Evolutionary conservation across 2,888 invertebrate species (phyloP).

Genomic region (Cheilosia variabilis): DNA sequence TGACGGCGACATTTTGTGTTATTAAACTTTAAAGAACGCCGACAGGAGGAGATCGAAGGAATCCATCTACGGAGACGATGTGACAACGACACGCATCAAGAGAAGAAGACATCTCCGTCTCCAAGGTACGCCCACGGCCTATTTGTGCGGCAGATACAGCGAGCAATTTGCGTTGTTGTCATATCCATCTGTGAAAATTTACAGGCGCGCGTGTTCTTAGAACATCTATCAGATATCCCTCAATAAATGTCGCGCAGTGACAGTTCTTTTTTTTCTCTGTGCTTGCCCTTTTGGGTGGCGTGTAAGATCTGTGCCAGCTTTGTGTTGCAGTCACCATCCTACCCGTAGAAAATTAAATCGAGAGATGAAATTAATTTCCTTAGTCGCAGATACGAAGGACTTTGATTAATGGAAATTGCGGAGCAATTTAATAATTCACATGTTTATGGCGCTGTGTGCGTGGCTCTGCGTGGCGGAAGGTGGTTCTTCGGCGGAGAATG

Average conservation of each 20-base stretch:
- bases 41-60: not conserved
- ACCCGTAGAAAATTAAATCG: constrained; percentile 4
- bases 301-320: not conserved
- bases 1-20: constrained; percentile 2
- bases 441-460: not conserved
- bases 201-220: constrained; percentile 9
- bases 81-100: constrained; percentile 20
- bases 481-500: constrained; percentile 8
- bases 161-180: constrained; percentile 2
- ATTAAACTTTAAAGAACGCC: constrained; percentile 38
- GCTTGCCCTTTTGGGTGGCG: not conserved
- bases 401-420: constrained; percentile 49
- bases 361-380: constrained; percentile 11
- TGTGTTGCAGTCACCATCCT: constrained; percentile 11
- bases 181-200: constrained; percentile 14
- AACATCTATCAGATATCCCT: constrained; percentile 20
- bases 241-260: constrained; percentile 10
- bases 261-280: constrained; percentile 14
- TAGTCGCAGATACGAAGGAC: not conserved
- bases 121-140: constrained; percentile 1
- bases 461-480: not conserved
- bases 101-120: not conserved
- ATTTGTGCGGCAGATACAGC: not conserved
- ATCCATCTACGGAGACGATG: constrained; percentile 9
- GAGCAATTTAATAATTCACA: constrained; percentile 54